Conservation (phyloP, 1,140 invertebrate species). For the Heliconius eleuchia region DNA sequence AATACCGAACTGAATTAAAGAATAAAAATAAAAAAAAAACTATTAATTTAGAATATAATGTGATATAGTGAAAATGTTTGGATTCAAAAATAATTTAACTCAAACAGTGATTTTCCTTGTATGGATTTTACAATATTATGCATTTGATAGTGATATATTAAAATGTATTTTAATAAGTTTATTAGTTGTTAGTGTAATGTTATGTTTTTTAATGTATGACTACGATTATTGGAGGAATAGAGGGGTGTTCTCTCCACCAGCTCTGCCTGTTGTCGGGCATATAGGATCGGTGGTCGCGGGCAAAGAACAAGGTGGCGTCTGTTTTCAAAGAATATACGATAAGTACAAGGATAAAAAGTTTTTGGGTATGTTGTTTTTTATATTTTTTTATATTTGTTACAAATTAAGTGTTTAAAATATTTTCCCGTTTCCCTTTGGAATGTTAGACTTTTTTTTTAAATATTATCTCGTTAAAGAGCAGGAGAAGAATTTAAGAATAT, state of each 20-base stretch:
- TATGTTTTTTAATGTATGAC: conserved; percentile 63
- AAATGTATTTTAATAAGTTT: conserved; percentile 48
- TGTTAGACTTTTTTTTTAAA: too few relatives aligned
- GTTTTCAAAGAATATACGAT: conserved; percentile 70
- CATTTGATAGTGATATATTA: conserved; percentile 52
- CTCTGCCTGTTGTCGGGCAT: conserved; percentile 65
- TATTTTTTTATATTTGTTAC: background rate
- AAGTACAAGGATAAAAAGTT: conserved; percentile 56
- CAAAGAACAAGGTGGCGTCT: conserved; percentile 69
- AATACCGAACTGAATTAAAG: too few relatives aligned
- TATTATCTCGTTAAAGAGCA: too few relatives aligned
- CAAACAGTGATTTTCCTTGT: conserved; percentile 50
- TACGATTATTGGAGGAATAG: conserved; percentile 65
- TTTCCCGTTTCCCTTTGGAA: too few relatives aligned
- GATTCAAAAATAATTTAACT: conserved; percentile 55
- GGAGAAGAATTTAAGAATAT: too few relatives aligned
- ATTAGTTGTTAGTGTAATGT: conserved; percentile 39
- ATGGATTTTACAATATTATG: conserved; percentile 58
- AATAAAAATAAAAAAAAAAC: background rate
- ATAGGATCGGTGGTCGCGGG: conserved; percentile 61
- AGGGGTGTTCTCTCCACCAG: conserved; percentile 67
- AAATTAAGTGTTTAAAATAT: too few relatives aligned
- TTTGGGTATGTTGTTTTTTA: conserved; percentile 57
- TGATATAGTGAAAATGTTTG: conserved; percentile 59
- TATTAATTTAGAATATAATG: conserved; percentile 15